Evolutionary conservation across 2,797 vertebrate genomes (phyloP).

Genomic region (Poeciliopsis gracilis): DNA sequence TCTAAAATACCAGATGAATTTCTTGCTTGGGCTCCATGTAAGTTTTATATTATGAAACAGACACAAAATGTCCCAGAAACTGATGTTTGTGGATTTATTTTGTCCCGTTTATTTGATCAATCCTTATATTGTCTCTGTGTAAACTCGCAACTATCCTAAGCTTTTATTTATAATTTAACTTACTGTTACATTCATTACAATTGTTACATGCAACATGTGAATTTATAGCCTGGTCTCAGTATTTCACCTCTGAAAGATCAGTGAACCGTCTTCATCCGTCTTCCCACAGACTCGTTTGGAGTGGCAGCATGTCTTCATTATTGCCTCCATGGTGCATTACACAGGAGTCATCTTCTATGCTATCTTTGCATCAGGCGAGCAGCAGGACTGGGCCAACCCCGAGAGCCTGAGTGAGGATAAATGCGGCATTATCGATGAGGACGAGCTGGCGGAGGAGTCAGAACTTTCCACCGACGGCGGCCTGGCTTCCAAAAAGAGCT

Average conservation of each 20-base stretch:
- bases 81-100: neutral
- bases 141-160: neutral
- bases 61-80: neutral
- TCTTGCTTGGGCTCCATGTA: neutral
- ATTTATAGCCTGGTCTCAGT: slow-evolving; percentile 14
- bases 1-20: neutral
- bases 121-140: neutral
- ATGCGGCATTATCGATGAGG: slow-evolving; percentile 91
- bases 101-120: neutral
- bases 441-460: slow-evolving; percentile 93
- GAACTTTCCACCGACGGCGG: slow-evolving; percentile 85
- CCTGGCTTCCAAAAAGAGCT: slow-evolving; percentile 82
- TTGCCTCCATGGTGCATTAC: slow-evolving; percentile 96
- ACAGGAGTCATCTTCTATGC: slow-evolving; percentile 96
- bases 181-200: slow-evolving; percentile 19
- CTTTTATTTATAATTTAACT: slow-evolving; percentile 33
- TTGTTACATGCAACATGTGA: neutral
- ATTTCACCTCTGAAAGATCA: slow-evolving; percentile 16
- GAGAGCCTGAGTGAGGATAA: slow-evolving; percentile 92
- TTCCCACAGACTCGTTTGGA: slow-evolving; percentile 91
- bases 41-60: slow-evolving; percentile 5
- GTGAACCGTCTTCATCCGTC: slow-evolving; percentile 18
- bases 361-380: slow-evolving; percentile 97
- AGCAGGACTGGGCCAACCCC: slow-evolving; percentile 96
- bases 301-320: slow-evolving; percentile 98